Evolutionary conservation across 2,888 invertebrate species (phyloP), one percentile per base, ranked within the genome.

Genomic region (Diaphora mendica): DNA sequence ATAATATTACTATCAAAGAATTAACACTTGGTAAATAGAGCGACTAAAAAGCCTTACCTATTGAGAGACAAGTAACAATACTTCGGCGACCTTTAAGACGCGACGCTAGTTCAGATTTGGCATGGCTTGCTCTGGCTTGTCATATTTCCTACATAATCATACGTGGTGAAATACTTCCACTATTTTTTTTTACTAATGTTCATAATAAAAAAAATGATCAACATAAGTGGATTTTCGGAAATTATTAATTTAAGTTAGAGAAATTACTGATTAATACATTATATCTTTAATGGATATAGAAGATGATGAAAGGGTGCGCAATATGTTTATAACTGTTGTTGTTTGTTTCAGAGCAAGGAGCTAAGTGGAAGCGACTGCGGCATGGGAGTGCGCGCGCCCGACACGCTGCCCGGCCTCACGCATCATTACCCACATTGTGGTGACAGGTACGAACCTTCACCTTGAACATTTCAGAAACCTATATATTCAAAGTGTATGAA

Each of bases 341-440:
- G 39, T 72, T 80, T 20, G 59, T 92, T 93, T 9, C 92, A 96
- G 96, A 93, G 95, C 86, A 93, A 92, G 89, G 95, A 94, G 91
- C 87, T 95, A 88, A 91, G 88, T 79, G 87, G 92, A 81, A 85
- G 87, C 74, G 89, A 89, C 44, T 89, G 90, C 83, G 90, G 91
- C 70, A 90, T 93, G 90, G 93, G 93, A 75, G 87, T 91, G 79
- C 93, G 95, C 70, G 94, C 97, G 70, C 97, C 97, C 20, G 97
- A 96, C 88, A 94, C 97, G 44, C 97, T 97, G 83, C 97, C 97
- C 26, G 97, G 97, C 68, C 95, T 97, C 73, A 96, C 96, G 84
- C 96, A 96, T 73, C 96, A 96, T 86, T 97, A 97, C 90, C 96
- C 94, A 13, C 93, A 89, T 82, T 89, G 91, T 74, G 87, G 89